A percentile compares a stretch with the other conserved stretches of the same genome.
Evolutionary conservation across 2,888 invertebrate species (phyloP).

Genomic region (Agriotes lineatus): DNA sequence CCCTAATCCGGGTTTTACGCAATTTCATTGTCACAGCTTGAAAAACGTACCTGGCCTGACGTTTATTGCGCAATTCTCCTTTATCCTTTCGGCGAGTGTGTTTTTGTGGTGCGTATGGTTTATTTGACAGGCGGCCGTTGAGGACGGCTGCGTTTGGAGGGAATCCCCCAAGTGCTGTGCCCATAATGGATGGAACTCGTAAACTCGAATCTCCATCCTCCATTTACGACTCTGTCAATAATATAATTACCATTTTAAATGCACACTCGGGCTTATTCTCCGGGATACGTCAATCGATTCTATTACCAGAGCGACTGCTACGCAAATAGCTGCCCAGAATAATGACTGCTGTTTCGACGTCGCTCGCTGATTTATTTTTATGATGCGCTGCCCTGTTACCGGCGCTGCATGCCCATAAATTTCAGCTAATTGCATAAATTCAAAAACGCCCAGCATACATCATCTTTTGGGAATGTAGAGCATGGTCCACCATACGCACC

Average conservation of each 20-base stretch:
- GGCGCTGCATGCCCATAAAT: not conserved
- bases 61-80: conserved; percentile 55
- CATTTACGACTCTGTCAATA: conserved; percentile 9
- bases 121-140: conserved; percentile 51
- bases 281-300: not conserved
- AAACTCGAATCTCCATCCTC: conserved; percentile 18
- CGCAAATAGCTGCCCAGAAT: conserved; percentile 14
- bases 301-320: conserved; percentile 2
- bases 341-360: conserved; percentile 4
- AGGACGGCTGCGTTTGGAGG: conserved; percentile 35
- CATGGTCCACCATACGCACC: not conserved
- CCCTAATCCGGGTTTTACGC: conserved; percentile 30
- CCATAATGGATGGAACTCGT: not conserved
- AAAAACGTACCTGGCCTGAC: conserved; percentile 53
- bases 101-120: conserved; percentile 54
- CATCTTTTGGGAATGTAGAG: not conserved
- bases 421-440: not conserved
- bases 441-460: not conserved
- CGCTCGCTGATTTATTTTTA: conserved; percentile 11
- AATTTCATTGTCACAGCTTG: conserved; percentile 33
- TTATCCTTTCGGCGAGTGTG: conserved; percentile 52
- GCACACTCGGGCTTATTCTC: conserved; percentile 3
- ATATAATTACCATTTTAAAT: conserved; percentile 47
- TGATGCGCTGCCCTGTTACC: not conserved
- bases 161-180: conserved; percentile 39